Evolutionary conservation across 2,113 vertebrate genomes (phyloP).

Genomic region (Chloropsis hardwickii): DNA sequence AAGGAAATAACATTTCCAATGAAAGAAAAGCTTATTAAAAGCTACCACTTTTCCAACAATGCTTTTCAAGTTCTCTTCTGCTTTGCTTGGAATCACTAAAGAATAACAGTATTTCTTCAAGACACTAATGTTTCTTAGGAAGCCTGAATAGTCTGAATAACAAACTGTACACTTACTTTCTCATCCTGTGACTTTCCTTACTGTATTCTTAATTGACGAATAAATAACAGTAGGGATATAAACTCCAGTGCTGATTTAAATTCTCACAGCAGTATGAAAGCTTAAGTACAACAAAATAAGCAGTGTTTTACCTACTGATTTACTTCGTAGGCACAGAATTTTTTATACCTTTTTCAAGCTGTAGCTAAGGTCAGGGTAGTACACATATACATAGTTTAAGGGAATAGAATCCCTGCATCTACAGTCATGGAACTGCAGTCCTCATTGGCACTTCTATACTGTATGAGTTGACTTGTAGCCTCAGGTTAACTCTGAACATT

Average conservation of each 20-base stretch:
- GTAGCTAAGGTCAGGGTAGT: not conserved
- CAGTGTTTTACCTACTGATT: not conserved
- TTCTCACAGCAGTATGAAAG: not conserved
- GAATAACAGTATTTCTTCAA: not conserved
- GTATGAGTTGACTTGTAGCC: not conserved
- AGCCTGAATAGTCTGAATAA: not conserved
- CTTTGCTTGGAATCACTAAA: not conserved
- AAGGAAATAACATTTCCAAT: not conserved
- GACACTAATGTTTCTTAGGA: not conserved
- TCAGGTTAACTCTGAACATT: not conserved
- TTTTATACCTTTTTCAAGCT: not conserved
- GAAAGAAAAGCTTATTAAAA: not conserved
- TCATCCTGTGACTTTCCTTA: not conserved
- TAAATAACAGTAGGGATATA: not conserved
- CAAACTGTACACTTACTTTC: not conserved
- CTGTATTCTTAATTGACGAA: not conserved
- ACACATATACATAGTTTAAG: rapidly evolving
- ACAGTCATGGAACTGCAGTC: not conserved
- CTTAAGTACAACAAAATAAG: not conserved
- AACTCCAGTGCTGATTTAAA: not conserved
- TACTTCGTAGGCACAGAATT: not conserved
- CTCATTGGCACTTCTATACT: not conserved
- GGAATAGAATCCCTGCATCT: not conserved
- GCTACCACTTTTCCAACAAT: not conserved
- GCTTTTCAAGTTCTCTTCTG: not conserved